Percentiles rank a stretch among this genome's conserved stretches.
Evolutionary conservation across 2,797 vertebrate genomes (phyloP).

Genomic region (Pteronotus mesoamericanus): DNA sequence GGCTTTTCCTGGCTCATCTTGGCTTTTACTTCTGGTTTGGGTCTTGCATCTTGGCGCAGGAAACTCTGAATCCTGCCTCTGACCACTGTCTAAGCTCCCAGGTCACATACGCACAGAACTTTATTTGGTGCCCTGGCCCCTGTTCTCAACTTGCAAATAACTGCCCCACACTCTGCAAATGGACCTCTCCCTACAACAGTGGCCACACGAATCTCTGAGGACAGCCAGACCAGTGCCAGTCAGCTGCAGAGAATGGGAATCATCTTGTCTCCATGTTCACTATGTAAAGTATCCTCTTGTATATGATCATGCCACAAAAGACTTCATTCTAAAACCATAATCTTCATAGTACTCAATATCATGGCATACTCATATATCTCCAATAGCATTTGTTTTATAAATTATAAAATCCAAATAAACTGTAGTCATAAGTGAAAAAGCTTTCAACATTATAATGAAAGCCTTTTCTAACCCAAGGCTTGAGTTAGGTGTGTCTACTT

Average conservation of each 20-base stretch:
- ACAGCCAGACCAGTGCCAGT: not conserved
- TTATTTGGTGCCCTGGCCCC: not conserved
- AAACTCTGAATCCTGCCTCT: not conserved
- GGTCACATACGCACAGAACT: not conserved
- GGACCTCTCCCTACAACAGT: not conserved
- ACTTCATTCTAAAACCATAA: not conserved
- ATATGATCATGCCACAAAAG: not conserved
- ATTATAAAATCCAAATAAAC: conserved; percentile 25
- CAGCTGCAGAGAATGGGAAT: not conserved
- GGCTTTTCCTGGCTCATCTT: not conserved
- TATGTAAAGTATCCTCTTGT: not conserved
- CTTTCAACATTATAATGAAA: not conserved
- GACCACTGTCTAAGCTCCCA: not conserved
- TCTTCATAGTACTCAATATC: not conserved
- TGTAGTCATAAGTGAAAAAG: not conserved
- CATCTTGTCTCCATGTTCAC: not conserved
- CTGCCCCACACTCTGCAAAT: not conserved
- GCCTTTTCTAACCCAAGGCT: not conserved
- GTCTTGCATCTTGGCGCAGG: not conserved
- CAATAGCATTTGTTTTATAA: not conserved
- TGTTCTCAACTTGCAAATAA: not conserved
- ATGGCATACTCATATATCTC: not conserved
- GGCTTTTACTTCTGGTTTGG: not conserved
- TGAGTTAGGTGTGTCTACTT: not conserved
- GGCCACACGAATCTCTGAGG: not conserved